A percentile compares a stretch with the other conserved stretches of the same genome.
Evolutionary conservation across 2,888 invertebrate species (phyloP).

Genomic region (Lithosia quadra): DNA sequence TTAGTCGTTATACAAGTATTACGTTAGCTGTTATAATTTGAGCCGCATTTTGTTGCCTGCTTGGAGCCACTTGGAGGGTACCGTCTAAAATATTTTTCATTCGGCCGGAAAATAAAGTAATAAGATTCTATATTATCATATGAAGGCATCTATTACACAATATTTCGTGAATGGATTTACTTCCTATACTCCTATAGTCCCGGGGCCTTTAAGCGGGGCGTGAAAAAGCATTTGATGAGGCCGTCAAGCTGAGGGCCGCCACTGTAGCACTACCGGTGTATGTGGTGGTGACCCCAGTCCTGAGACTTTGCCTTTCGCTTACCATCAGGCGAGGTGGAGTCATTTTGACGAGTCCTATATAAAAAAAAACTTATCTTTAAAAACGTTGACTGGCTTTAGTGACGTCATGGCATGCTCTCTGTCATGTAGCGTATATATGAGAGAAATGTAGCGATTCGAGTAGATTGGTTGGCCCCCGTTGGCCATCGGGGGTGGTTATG

Average conservation of each 20-base stretch:
- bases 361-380: not conserved
- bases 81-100: slow-evolving; percentile 31
- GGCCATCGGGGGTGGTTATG: too few species aligned
- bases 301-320: too few species aligned
- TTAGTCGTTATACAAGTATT: not conserved
- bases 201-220: too few species aligned
- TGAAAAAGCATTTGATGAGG: too few species aligned
- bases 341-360: too few species aligned
- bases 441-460: not conserved
- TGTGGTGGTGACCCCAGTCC: too few species aligned
- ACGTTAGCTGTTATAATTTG: not conserved
- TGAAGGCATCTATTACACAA: not conserved
- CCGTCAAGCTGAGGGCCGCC: too few species aligned
- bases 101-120: slow-evolving; percentile 26
- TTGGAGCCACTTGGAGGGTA: slow-evolving; percentile 28
- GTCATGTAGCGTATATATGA: not conserved
- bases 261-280: too few species aligned
- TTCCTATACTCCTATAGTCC: too few species aligned
- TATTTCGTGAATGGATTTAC: not conserved
- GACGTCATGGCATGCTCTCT: not conserved
- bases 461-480: too few species aligned
- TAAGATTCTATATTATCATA: slow-evolving; percentile 16
- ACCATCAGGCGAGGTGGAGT: too few species aligned
- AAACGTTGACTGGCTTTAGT: not conserved
- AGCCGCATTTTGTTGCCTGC: slow-evolving; percentile 30